Conservation (phyloP, 2,888 invertebrate species). For the Eristalis tenax region DNA sequence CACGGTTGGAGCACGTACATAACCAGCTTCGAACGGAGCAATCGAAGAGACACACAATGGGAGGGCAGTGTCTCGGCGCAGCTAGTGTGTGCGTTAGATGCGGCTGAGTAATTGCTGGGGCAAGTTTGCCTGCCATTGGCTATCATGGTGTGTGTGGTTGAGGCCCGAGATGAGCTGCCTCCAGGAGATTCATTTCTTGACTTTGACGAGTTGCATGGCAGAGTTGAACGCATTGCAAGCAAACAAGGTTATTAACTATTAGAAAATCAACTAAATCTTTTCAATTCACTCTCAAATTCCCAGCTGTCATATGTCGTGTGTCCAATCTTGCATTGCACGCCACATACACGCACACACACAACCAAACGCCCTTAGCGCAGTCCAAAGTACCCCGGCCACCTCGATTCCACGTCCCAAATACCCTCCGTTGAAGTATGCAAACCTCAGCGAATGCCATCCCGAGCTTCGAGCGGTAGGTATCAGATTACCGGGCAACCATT, state of each 20-base stretch:
- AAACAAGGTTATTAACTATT: background rate
- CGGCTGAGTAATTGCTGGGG: constrained; percentile 13
- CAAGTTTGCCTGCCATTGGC: constrained; percentile 1
- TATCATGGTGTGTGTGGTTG: background rate
- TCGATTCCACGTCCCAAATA: constrained; percentile 37
- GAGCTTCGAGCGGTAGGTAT: background rate
- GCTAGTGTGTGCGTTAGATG: constrained; percentile 6
- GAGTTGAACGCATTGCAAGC: no score
- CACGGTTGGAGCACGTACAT: background rate
- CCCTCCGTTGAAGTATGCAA: background rate
- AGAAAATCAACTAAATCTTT: background rate
- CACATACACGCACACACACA: background rate
- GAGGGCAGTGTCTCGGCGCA: background rate
- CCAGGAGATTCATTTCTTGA: constrained; percentile 21
- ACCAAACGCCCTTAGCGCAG: background rate
- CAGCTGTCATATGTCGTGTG: background rate
- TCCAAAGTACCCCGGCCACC: constrained; percentile 3
- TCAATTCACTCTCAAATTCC: no score
- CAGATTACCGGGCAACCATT: background rate
- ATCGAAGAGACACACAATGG: background rate
- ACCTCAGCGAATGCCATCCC: constrained; percentile 7
- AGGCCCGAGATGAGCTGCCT: constrained; percentile 4
- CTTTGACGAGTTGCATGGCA: background rate
- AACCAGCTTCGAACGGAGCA: background rate
- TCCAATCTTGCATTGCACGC: background rate